Evolutionary conservation across 2,113 vertebrate species (phyloP), one percentile per base, ranked within the genome.

Genomic region (Cinclus cinclus): DNA sequence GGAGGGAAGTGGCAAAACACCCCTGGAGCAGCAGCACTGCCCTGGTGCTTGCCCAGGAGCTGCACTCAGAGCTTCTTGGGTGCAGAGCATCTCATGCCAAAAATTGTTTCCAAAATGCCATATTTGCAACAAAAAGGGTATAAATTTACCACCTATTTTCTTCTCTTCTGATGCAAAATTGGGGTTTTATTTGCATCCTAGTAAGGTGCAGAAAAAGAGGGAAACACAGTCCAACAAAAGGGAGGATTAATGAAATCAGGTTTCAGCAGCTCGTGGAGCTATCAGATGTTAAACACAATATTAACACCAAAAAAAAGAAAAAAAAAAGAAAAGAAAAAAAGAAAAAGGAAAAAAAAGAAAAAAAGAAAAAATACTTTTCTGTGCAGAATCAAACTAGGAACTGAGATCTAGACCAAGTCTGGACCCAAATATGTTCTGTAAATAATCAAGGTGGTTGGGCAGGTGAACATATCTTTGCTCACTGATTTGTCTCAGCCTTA

Each of bases 221-320:
- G 62, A 85, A 39, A 6, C 3, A 1, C 2, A 59, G 7, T 30
- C 44, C 47, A 42, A 2, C 0, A 2, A 68, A 80, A 65, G 42
- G 31, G 28, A 62, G 31, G 20, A 74, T 53, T 28, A 18, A 25
- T 28, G 11, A 76, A 77, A 58, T 4, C 6, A 19, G 5, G 4
- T 59, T 85, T 55, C 21, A 53, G 52, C 35, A n/a, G 18, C 1
- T 9, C 5, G 13, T 31, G 33, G 16, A 73, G 44, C 27, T 6
- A 4, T 47, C 41, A n/a, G 42, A 74, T 15, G 15, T 56, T 15
- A 15, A 84, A 47, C 15, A 56, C 4, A 49, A 7, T 65, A 47
- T 19, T 9, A 56, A n/a, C 14, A 5, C 24, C 15, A 4, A 24
- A 42, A 64, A 56, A 89, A 44, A 42, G 15, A 11, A 42, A 11